These are phyloP conservation scores for Simalia tracyae DNA, from an alignment of 2,797 vertebrate species.

Conservation along the genomic window DNA sequence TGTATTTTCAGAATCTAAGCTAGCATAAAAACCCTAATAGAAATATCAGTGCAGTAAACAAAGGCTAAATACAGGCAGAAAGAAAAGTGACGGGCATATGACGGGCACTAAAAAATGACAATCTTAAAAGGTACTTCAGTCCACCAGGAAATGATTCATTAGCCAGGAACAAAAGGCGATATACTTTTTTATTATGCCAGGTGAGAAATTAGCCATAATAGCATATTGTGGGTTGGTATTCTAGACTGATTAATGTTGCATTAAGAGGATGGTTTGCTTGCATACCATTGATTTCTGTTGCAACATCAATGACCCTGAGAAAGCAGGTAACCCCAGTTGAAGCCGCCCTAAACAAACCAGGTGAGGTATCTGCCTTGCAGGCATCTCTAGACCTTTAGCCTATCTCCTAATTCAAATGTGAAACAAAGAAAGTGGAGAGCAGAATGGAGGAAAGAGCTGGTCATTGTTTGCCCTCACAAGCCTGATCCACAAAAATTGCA, in stretches of 20 bases:
- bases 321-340: no score
- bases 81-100: neutral
- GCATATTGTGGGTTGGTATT: no score
- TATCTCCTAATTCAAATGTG: neutral
- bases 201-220: no score
- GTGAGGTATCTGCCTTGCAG: neutral
- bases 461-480: neutral
- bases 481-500: no score
- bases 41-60: neutral
- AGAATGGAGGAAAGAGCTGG: neutral
- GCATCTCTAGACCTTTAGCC: neutral
- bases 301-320: neutral
- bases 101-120: neutral
- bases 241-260: no score
- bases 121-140: neutral
- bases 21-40: neutral
- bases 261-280: no score
- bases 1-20: neutral
- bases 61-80: neutral
- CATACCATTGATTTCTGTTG: no score
- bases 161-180: neutral
- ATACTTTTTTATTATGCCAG: neutral
- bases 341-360: neutral
- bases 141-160: neutral
- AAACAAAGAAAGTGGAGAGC: neutral